These are phyloP conservation scores for Apteryx owenii DNA, from an alignment of 2,113 vertebrate species.

Conservation along the genomic window DNA sequence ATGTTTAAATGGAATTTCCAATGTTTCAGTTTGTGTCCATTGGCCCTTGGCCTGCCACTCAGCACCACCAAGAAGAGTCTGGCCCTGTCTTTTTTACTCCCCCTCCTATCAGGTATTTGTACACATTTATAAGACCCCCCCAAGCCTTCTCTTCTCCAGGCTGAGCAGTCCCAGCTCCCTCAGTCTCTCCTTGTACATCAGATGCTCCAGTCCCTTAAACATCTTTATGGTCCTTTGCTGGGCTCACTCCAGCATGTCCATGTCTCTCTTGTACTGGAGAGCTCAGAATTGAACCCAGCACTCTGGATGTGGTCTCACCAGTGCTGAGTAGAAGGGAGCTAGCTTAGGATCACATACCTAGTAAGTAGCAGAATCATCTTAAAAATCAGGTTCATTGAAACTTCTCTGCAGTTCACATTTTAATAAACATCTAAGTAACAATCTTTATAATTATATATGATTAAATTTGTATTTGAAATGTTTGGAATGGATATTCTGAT, in stretches of 20 bases:
- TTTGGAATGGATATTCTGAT: not conserved
- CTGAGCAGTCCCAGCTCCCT: not conserved
- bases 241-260: not conserved
- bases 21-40: not conserved
- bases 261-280: not conserved
- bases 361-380: not conserved
- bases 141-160: not conserved
- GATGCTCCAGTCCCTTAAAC: not conserved
- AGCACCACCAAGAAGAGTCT: not conserved
- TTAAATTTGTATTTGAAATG: not conserved
- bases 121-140: not conserved
- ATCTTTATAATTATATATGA: not conserved
- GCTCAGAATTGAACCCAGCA: not conserved
- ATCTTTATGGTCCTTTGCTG: not conserved
- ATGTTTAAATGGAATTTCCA: not conserved
- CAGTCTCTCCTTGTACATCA: not conserved
- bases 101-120: not conserved
- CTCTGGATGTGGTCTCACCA: not conserved
- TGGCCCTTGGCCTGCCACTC: not conserved
- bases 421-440: not conserved
- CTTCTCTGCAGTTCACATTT: not conserved
- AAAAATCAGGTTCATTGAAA: not conserved
- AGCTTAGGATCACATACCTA: not conserved
- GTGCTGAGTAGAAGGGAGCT: not conserved
- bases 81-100: not conserved